Evolutionary conservation across 1,140 invertebrate species (phyloP).

Genomic region (Coelopa frigida): DNA sequence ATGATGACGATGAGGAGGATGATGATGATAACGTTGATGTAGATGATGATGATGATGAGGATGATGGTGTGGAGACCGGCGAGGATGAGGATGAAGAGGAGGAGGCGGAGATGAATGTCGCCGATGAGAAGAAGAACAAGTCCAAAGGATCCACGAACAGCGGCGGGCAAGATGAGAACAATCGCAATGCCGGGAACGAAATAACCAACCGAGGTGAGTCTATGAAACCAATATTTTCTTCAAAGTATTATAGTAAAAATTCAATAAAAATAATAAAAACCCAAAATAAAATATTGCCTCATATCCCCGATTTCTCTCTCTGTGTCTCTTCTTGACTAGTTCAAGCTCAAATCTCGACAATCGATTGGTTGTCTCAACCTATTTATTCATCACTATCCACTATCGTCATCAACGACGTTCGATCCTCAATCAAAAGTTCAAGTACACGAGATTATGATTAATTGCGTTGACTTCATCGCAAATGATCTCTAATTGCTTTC

Average conservation of each 20-base stretch:
- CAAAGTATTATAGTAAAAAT: too few relatives aligned
- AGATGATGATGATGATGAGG: constrained; percentile 23
- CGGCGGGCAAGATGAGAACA: constrained; percentile 39
- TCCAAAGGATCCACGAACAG: constrained; percentile 9
- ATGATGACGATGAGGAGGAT: constrained; percentile 13
- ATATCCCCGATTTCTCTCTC: too few relatives aligned
- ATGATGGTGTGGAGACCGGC: constrained; percentile 35
- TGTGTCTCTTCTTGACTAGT: too few relatives aligned
- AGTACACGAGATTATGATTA: neutral
- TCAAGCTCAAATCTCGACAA: neutral
- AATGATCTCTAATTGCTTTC: too few relatives aligned
- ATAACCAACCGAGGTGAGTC: constrained; percentile 37
- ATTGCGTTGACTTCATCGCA: neutral
- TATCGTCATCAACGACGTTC: too few relatives aligned
- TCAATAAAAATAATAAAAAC: too few relatives aligned
- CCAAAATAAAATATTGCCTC: too few relatives aligned
- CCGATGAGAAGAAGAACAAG: constrained; percentile 4
- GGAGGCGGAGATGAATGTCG: constrained; percentile 24
- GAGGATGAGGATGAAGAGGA: constrained; percentile 27
- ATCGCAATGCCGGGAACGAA: constrained; percentile 41
- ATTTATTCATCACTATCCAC: too few relatives aligned
- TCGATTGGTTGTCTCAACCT: neutral
- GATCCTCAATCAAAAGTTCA: too few relatives aligned
- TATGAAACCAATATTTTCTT: too few relatives aligned
- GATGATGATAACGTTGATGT: constrained; percentile 4